Conservation (phyloP, 2,113 vertebrate genomes). For the Gadus macrocephalus region DNA sequence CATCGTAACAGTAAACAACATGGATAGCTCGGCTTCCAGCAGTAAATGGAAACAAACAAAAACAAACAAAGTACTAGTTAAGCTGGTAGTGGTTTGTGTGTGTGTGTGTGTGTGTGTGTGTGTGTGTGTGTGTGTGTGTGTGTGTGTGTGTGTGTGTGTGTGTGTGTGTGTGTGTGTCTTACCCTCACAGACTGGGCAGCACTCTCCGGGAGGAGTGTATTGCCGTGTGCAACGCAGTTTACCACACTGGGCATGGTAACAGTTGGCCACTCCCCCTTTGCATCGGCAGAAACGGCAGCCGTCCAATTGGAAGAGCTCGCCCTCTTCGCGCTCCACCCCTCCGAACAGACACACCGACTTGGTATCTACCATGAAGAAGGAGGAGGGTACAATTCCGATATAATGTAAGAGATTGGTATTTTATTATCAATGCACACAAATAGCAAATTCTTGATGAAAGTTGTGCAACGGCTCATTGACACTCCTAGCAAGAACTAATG, state of each 20-base stretch:
- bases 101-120: not conserved
- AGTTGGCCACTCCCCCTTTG: conserved; percentile 84
- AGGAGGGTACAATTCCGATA: too few species aligned
- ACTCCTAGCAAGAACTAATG: too few species aligned
- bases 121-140: conserved; percentile 31
- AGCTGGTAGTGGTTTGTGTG: too few species aligned
- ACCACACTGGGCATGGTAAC: conserved; percentile 85
- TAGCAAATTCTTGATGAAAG: too few species aligned
- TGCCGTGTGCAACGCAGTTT: conserved; percentile 81
- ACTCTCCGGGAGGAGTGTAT: conserved; percentile 85
- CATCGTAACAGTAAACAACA: too few species aligned
- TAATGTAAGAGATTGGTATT: too few species aligned
- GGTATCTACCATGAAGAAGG: conserved; percentile 71
- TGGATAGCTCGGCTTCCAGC: too few species aligned
- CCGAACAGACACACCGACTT: conserved; percentile 83
- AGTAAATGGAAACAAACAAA: too few species aligned
- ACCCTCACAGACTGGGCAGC: conserved; percentile 90
- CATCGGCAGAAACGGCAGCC: conserved; percentile 85
- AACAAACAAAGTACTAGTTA: too few species aligned
- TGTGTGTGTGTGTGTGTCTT: conserved; percentile 15
- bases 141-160: conserved; percentile 32
- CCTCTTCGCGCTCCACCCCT: conserved; percentile 80
- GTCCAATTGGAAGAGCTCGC: conserved; percentile 87
- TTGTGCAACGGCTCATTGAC: too few species aligned
- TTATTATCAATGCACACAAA: too few species aligned